Percentiles rank a stretch among this genome's conserved stretches.
These are phyloP conservation scores for Ciconia boyciana DNA, from an alignment of 2,113 vertebrate genomes.

Conservation along the genomic window DNA sequence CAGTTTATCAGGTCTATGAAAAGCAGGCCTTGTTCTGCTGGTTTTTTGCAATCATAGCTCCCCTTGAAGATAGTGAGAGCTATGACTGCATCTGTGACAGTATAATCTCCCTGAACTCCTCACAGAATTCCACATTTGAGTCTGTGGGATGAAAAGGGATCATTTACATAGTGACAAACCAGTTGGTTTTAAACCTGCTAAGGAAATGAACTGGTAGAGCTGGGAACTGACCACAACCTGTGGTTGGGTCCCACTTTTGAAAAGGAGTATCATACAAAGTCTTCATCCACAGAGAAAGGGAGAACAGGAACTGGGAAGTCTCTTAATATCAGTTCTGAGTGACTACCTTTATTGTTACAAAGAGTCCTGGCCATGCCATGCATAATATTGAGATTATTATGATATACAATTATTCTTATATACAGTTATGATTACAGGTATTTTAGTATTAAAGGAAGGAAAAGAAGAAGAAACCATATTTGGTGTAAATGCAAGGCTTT, in stretches of 20 bases:
- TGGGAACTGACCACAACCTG: background rate
- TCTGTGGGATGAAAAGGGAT: background rate
- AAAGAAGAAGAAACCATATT: background rate
- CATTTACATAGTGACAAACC: background rate
- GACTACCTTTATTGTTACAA: background rate
- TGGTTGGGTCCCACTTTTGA: background rate
- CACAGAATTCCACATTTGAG: background rate
- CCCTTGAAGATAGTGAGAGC: background rate
- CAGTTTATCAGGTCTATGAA: background rate
- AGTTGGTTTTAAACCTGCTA: background rate
- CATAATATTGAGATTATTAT: background rate
- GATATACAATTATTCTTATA: background rate
- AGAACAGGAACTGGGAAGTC: background rate
- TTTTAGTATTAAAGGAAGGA: background rate
- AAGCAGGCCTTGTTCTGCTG: background rate
- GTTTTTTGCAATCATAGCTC: background rate
- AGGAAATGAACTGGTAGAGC: background rate
- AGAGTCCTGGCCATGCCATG: background rate
- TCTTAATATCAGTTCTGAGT: background rate
- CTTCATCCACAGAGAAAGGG: background rate
- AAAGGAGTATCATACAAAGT: background rate
- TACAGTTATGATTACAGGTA: background rate
- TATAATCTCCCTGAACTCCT: background rate
- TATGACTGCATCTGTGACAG: background rate
- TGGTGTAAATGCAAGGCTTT: background rate